Evolutionary conservation across 2,888 invertebrate species (phyloP).

Genomic region (Mayetiola destructor): DNA sequence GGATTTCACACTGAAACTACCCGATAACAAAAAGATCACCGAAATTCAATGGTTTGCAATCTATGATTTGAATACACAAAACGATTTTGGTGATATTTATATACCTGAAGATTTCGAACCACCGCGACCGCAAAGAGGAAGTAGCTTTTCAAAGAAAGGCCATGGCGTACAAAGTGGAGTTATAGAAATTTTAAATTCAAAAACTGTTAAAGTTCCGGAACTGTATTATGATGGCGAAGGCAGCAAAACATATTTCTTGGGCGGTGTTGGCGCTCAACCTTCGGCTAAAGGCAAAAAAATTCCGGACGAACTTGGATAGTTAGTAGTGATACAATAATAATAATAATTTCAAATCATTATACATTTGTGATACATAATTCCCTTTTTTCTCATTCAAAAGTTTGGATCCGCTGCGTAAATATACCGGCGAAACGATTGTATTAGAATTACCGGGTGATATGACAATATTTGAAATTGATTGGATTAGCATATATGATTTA

Average conservation of each 20-base stretch:
- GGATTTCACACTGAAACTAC: conserved; percentile 65
- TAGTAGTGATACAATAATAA: conserved; percentile 38
- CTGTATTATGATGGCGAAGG: conserved; percentile 66
- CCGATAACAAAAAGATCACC: conserved; percentile 72
- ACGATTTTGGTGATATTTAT: conserved; percentile 78
- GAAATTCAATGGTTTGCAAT: conserved; percentile 82
- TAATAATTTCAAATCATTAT: too few relatives aligned
- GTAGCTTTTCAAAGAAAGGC: conserved; percentile 42
- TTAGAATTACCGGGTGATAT: conserved; percentile 67
- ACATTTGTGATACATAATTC: background rate
- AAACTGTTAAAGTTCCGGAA: conserved; percentile 60
- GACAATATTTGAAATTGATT: conserved; percentile 67
- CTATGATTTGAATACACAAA: conserved; percentile 74
- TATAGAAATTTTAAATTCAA: conserved; percentile 64
- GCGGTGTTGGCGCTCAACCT: conserved; percentile 77
- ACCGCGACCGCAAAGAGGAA: conserved; percentile 50
- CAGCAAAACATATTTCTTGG: conserved; percentile 70
- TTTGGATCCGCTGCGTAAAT: conserved; percentile 60
- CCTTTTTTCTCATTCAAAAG: conserved; percentile 34
- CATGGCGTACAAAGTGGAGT: conserved; percentile 52
- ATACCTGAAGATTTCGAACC: conserved; percentile 84
- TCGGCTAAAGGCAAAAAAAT: conserved; percentile 65
- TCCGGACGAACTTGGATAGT: conserved; percentile 88
- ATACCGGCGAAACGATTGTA: conserved; percentile 55
- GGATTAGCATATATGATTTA: conserved; percentile 69